Base-by-base conservation (phyloP, 1,140 invertebrate genomes). In the Reticulitermes speratus region DNA sequence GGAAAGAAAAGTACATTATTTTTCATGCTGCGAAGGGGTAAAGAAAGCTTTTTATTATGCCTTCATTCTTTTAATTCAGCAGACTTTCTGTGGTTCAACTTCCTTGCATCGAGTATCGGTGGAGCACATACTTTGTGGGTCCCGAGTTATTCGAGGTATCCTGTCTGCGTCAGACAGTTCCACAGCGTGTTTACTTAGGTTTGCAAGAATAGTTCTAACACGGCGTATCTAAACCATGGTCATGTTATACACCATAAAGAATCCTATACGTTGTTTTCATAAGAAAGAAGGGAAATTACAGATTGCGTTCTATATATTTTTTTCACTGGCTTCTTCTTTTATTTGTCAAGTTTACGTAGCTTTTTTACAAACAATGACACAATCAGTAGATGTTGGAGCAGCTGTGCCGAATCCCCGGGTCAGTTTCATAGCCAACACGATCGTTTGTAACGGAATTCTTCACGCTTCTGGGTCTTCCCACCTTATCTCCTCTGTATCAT, bases 391-490 rank as follows among this genome's bases (percentile, higher is more conserved):
- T 8, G 25, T 25, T 14, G 65, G 2, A 8, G 65, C 65, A 75
- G 65, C 65, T 75, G 65, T 75, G 7, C 65, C n/a, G n/a, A 25
- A 75, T 30, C 65, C n/a, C 65, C 52, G 52, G 52, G 52, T 55
- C 52, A 55, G 52, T 21, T 55, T 55, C 52, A 48, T 21, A 75
- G 65, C 65, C n/a, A 12, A 75, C n/a, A 75, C n/a, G 65, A 75
- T 75, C 65, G 65, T 25, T 16, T 75, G 25, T 75, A 75, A 75
- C 65, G 65, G 65, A 75, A 75, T 75, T 75, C n/a, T 75, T 75
- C 65, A 75, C 65, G 65, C 65, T 75, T 75, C 65, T 30, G n/a
- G 6, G 59, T 8, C 59, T 65, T 23, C 59, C 19, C 12, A 65
- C 59, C 59, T 65, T 23, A 65, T 65, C 59, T 65, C 59, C 59